A percentile compares a stretch with the other conserved stretches of the same genome.
phyloP scores from a whole-genome alignment of 2,797 vertebrate species.

The Lindbergichthys nudifrons region DNA sequence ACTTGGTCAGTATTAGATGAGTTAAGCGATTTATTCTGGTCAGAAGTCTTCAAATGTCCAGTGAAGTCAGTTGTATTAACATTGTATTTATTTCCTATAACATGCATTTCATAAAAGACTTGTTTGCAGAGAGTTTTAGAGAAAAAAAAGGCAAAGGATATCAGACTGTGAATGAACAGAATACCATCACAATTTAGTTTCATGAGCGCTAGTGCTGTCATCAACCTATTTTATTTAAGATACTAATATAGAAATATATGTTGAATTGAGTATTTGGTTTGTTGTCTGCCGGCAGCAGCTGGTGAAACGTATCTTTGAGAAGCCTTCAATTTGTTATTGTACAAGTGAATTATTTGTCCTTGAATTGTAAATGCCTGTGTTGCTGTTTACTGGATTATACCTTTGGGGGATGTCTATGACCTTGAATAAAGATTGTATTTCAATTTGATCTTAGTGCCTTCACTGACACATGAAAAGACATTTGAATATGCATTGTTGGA shows the following conservation, averaged over 20 bases:
- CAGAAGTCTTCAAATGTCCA: constrained; percentile 29
- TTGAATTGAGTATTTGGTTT: constrained; percentile 46
- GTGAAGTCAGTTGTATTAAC: constrained; percentile 44
- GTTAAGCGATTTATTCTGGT: constrained; percentile 34
- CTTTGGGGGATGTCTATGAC: constrained; percentile 76
- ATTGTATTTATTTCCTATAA: constrained; percentile 17
- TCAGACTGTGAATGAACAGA: constrained; percentile 54
- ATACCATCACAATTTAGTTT: constrained; percentile 18
- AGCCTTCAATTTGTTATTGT: constrained; percentile 76
- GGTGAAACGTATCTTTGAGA: constrained; percentile 54
- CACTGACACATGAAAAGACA: not conserved
- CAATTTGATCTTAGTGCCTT: constrained; percentile 57
- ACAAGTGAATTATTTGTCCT: constrained; percentile 81
- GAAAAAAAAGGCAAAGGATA: constrained; percentile 10
- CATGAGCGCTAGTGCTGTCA: constrained; percentile 14
- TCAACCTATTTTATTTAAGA: constrained; percentile 26
- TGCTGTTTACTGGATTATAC: constrained; percentile 82
- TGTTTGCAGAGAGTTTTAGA: not conserved
- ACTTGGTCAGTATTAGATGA: constrained; percentile 36
- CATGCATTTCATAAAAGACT: constrained; percentile 12
- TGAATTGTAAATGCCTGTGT: constrained; percentile 81
- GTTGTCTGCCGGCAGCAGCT: constrained; percentile 43
- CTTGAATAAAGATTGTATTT: constrained; percentile 83
- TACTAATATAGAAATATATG: constrained; percentile 33
- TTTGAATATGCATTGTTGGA: not conserved